phyloP scores from a whole-genome alignment of 1,140 invertebrate species.

The Hormaphis cornu region DNA sequence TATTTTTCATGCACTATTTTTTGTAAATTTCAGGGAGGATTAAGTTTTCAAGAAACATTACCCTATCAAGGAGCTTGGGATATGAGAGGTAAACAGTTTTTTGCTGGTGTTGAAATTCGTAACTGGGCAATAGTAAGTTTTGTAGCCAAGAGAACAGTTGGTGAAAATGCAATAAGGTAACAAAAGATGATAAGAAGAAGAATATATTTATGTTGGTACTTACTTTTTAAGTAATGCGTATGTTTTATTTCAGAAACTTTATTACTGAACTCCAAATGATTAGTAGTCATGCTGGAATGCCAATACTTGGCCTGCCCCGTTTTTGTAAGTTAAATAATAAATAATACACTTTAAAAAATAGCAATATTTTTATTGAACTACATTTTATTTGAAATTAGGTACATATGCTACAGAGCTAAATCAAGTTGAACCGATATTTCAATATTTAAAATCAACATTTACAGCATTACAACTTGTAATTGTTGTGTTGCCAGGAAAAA shows the following conservation, averaged over 20 bases:
- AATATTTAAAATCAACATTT: conserved; percentile 95
- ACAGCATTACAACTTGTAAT: conserved; percentile 92
- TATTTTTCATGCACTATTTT: no score
- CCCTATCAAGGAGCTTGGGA: conserved; percentile 99
- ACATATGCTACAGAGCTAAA: conserved; percentile 99
- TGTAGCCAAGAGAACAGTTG: conserved; percentile 92
- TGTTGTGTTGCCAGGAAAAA: conserved; percentile 97
- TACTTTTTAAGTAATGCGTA: conserved; percentile 13
- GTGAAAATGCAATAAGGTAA: conserved; percentile 86
- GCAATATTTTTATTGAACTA: neutral
- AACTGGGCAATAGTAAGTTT: conserved; percentile 99
- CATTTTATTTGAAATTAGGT: conserved; percentile 38
- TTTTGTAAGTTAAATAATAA: conserved; percentile 69
- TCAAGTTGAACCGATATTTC: conserved; percentile 99
- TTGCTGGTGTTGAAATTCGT: conserved; percentile 96
- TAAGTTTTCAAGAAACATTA: conserved; percentile 54
- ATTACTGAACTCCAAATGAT: conserved; percentile 97
- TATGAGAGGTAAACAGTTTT: conserved; percentile 99
- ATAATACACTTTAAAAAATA: neutral
- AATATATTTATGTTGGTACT: neutral
- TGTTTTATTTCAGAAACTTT: conserved; percentile 61
- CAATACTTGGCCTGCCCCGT: conserved; percentile 93
- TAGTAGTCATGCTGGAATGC: conserved; percentile 99
- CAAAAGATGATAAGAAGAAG: neutral
- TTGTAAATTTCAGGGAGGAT: conserved; percentile 35